Evolutionary conservation across 2,888 invertebrate genomes (phyloP).

Genomic region (Ectemnius cavifrons): DNA sequence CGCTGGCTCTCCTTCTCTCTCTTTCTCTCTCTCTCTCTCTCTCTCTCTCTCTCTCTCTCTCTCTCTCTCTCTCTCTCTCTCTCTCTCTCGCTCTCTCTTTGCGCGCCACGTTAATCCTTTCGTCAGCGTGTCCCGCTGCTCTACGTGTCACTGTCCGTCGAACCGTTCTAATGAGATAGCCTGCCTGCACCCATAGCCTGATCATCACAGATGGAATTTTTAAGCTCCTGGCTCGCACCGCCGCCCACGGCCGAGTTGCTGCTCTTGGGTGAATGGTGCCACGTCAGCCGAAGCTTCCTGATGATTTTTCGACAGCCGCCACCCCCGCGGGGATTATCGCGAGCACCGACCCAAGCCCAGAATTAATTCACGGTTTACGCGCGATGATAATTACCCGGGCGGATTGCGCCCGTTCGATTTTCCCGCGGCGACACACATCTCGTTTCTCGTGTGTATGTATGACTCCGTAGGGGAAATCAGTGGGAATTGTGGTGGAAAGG

Average conservation of each 20-base stretch:
- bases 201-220: constrained; percentile 48
- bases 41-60: not conserved
- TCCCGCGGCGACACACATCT: no score
- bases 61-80: not conserved
- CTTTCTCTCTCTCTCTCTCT: no score
- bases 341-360: not conserved
- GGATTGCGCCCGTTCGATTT: no score
- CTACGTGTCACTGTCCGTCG: constrained; percentile 50
- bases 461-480: no score
- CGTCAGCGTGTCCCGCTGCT: constrained; percentile 51
- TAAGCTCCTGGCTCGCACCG: constrained; percentile 16
- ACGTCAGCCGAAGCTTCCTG: constrained; percentile 1
- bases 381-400: no score
- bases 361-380: constrained; percentile 5
- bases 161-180: constrained; percentile 58
- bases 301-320: not conserved
- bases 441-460: no score
- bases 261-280: not conserved
- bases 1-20: constrained; percentile 6
- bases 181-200: constrained; percentile 23
- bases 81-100: no score
- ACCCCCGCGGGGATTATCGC: not conserved
- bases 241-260: not conserved
- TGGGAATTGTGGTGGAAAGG: no score
- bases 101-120: constrained; percentile 56